Conservation (phyloP, 2,888 invertebrate genomes). For the Uropetala carovei region DNA sequence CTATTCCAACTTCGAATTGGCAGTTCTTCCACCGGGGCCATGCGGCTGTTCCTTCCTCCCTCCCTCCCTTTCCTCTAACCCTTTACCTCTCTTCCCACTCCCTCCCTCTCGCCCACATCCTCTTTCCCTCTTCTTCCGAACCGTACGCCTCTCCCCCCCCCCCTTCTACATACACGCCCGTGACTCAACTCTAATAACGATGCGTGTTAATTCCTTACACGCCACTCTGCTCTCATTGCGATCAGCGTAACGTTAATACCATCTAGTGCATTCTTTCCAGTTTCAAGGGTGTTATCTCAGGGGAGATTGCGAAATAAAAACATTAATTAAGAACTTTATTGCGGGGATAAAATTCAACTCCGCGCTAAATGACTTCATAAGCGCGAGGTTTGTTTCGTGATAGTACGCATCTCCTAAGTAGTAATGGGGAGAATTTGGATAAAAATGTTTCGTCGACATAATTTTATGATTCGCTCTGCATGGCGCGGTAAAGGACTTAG, state of each 20-base stretch:
- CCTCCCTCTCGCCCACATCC: background rate
- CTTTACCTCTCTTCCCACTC: background rate
- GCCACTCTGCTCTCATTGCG: background rate
- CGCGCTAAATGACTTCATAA: no score
- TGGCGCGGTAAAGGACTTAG: no score
- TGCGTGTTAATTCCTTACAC: slow-evolving; percentile 34
- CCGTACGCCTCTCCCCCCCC: background rate
- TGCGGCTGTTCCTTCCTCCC: slow-evolving; percentile 15
- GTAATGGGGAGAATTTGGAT: no score
- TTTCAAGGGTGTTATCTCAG: no score
- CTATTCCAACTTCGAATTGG: slow-evolving; percentile 64
- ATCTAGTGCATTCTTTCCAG: background rate
- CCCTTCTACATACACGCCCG: slow-evolving; percentile 38
- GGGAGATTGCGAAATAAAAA: no score
- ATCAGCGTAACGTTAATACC: background rate
- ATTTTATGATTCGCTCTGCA: no score
- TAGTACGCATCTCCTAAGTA: no score
- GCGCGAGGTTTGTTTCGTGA: no score
- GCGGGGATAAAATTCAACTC: no score
- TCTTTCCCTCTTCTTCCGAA: background rate
- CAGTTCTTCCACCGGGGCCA: slow-evolving; percentile 40
- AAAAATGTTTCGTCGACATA: no score
- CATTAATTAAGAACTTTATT: no score
- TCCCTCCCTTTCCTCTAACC: background rate
- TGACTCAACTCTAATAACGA: slow-evolving; percentile 60